Evolutionary conservation across 2,113 vertebrate genomes (phyloP).

Genomic region (Pluvialis apricaria): DNA sequence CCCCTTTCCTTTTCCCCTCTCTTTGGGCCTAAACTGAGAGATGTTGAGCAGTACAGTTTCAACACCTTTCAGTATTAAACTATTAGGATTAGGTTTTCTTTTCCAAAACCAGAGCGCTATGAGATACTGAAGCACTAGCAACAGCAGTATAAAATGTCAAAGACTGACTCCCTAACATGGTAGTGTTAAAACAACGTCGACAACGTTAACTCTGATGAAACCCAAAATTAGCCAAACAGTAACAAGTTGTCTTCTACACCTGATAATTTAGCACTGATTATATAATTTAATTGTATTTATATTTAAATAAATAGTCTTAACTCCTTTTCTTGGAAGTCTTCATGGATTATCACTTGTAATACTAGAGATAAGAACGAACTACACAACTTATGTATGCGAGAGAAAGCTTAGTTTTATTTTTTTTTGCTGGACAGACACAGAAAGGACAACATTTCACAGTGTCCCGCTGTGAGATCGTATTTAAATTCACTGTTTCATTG

Average conservation of each 20-base stretch:
- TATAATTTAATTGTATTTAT: constrained; percentile 70
- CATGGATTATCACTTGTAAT: constrained; percentile 31
- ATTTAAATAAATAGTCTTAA: constrained; percentile 72
- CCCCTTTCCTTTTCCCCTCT: neutral
- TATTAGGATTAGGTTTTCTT: neutral
- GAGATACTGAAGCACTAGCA: constrained; percentile 19
- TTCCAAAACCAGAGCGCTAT: neutral
- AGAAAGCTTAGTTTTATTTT: neutral
- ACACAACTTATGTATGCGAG: constrained; percentile 2
- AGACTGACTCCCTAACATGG: neutral
- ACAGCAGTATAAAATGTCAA: constrained; percentile 15
- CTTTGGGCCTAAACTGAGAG: constrained; percentile 30
- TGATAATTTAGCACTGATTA: constrained; percentile 63
- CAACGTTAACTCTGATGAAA: constrained; percentile 19
- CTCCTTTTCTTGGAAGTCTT: constrained; percentile 50
- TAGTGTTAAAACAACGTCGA: constrained; percentile 8
- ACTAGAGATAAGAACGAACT: constrained; percentile 42
- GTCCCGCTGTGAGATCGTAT: neutral
- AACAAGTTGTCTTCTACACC: constrained; percentile 34
- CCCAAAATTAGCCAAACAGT: constrained; percentile 4
- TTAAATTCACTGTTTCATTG: neutral
- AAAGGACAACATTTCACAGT: neutral
- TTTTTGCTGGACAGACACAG: neutral
- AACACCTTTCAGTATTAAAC: neutral
- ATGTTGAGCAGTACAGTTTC: neutral